A percentile compares a stretch with the other conserved stretches of the same genome.
phyloP scores from a whole-genome alignment of 2,113 vertebrate species.

The Xiphias gladius region DNA sequence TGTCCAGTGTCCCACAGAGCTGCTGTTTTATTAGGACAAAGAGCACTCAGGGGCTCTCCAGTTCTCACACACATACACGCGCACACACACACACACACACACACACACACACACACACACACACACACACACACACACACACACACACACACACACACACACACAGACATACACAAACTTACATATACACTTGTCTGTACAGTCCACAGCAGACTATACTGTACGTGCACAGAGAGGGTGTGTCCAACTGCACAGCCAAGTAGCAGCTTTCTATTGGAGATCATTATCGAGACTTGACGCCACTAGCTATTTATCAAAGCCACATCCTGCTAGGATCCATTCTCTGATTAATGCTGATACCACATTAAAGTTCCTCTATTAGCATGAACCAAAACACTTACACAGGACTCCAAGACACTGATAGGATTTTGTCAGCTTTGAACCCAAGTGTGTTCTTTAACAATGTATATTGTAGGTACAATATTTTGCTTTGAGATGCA shows the following conservation, averaged over 20 bases:
- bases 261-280: conserved; percentile 63
- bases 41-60: conserved; percentile 90
- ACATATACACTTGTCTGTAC: conserved; percentile 68
- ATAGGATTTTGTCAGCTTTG: neutral
- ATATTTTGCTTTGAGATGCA: no score
- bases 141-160: no score
- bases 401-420: neutral
- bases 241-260: conserved; percentile 46
- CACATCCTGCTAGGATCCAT: conserved; percentile 47
- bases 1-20: conserved; percentile 90
- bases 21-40: conserved; percentile 94
- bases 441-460: neutral
- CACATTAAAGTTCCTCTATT: conserved; percentile 18
- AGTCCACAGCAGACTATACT: conserved; percentile 71
- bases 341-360: conserved; percentile 23
- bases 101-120: conserved; percentile 22
- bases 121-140: no score
- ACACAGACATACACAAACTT: conserved; percentile 33
- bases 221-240: conserved; percentile 42
- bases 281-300: conserved; percentile 50
- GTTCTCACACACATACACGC: conserved; percentile 74
- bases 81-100: conserved; percentile 43
- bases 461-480: no score
- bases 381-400: neutral
- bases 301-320: conserved; percentile 45